Evolutionary conservation across 2,888 invertebrate species (phyloP), one percentile per base, ranked within the genome.

Genomic region (Melangyna quadrimaculata): DNA sequence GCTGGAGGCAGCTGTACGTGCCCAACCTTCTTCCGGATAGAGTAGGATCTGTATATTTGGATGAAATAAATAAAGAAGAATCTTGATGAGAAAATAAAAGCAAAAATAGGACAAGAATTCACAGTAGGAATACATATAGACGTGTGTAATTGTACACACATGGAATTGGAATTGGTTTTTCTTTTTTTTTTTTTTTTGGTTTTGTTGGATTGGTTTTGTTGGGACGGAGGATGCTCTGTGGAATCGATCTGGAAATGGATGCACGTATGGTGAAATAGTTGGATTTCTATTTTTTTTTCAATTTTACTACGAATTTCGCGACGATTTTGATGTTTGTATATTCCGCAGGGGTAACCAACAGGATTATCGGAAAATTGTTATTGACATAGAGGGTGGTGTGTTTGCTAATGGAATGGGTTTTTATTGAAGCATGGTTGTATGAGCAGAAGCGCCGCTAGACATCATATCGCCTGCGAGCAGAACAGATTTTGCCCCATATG

Each of bases 11-110:
- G 97, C 97, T 89, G 96, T 96, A 88, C 96, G 94, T 87, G 97
- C 97, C 96, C 97, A 97, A 24, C 97, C 96, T 91, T 97, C 97
- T 91, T 97, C 97, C 3, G 97, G 97, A 91, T 96, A 97, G 89
- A 97, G 93, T 88, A 96, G 94, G 88, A 97, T 96, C 96, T 96
- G 93, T 35, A 35, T 48, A 35, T 48, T 45, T 45, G 45, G 24
- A 89, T 88, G 83, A 81, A 86, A 88, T 27, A 75, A 73, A 69
- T 77, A 84, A n/a, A n/a, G 65, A 78, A 69, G 29, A 81, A 57
- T 40, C 22, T 37, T 40, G 53, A 43, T 70, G 67, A 72, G 43
- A 81, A 40, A 75, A 55, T 65, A 67, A 48, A 51, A 59, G 32
- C 19, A 61, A 70, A 43, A 55, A 17, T 17, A 69, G 63, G 35